phyloP scores from a whole-genome alignment of 2,888 invertebrate genomes.

The Chrysodeixis includens region DNA sequence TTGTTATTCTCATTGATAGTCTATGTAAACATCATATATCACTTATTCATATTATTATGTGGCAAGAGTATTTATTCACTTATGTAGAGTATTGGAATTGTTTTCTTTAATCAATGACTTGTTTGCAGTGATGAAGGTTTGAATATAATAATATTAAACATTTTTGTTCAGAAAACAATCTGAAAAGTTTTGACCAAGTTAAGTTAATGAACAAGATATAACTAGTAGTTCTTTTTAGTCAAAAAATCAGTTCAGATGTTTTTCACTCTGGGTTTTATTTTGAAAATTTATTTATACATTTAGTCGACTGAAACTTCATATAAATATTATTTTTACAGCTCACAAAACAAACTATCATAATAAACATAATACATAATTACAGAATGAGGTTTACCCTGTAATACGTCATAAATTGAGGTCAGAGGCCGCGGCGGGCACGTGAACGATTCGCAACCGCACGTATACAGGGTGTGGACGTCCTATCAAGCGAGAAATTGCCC shows the following conservation, averaged over 20 bases:
- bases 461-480: constrained; percentile 26
- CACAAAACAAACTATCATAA: neutral
- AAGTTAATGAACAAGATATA: too few species aligned
- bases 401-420: constrained; percentile 40
- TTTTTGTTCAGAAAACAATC: too few species aligned
- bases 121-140: neutral
- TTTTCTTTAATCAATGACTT: too few species aligned
- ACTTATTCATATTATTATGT: constrained; percentile 29
- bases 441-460: constrained; percentile 30
- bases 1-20: constrained; percentile 24
- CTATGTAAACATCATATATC: constrained; percentile 29
- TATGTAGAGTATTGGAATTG: too few species aligned
- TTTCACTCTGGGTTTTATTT: too few species aligned
- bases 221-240: too few species aligned
- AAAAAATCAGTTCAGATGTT: too few species aligned
- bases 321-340: neutral
- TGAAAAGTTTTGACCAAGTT: too few species aligned
- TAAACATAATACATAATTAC: neutral
- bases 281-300: too few species aligned
- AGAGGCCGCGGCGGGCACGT: constrained; percentile 25
- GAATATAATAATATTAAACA: too few species aligned
- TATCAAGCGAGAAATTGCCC: constrained; percentile 38
- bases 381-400: constrained; percentile 1
- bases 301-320: too few species aligned
- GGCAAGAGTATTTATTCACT: neutral